Evolutionary conservation across 2,797 vertebrate species (phyloP).

Genomic region (Lophius americanus): DNA sequence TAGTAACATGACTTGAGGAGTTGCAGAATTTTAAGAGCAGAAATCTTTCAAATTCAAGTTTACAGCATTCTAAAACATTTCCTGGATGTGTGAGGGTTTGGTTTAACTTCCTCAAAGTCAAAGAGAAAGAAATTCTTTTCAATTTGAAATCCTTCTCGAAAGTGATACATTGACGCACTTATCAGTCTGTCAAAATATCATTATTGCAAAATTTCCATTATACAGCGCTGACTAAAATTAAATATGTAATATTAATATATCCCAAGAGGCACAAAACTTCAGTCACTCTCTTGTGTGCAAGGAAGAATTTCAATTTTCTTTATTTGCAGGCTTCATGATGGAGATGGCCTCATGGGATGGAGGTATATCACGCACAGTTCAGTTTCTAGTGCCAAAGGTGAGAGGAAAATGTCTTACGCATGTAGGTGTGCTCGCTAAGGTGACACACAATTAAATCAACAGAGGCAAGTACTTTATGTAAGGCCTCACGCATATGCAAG

Average conservation of each 20-base stretch:
- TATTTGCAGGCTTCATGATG: conserved; percentile 96
- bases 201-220: background rate
- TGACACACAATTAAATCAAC: conserved; percentile 3
- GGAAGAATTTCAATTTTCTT: background rate
- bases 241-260: conserved; percentile 1
- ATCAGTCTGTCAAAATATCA: background rate
- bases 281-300: background rate
- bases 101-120: conserved; percentile 3
- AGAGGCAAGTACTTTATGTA: conserved; percentile 15
- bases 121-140: background rate
- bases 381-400: conserved; percentile 97
- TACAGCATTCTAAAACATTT: no score
- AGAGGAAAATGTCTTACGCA: conserved; percentile 6
- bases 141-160: background rate
- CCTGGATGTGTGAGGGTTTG: background rate
- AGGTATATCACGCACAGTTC: conserved; percentile 97
- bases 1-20: no score
- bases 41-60: background rate
- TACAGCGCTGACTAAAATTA: background rate
- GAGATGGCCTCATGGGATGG: conserved; percentile 99
- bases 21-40: background rate
- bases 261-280: background rate
- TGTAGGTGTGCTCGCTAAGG: background rate
- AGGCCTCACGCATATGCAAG: conserved; percentile 11
- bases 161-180: background rate